Evolutionary conservation across 2,888 invertebrate species (phyloP).

Genomic region (Acleris holmiana): DNA sequence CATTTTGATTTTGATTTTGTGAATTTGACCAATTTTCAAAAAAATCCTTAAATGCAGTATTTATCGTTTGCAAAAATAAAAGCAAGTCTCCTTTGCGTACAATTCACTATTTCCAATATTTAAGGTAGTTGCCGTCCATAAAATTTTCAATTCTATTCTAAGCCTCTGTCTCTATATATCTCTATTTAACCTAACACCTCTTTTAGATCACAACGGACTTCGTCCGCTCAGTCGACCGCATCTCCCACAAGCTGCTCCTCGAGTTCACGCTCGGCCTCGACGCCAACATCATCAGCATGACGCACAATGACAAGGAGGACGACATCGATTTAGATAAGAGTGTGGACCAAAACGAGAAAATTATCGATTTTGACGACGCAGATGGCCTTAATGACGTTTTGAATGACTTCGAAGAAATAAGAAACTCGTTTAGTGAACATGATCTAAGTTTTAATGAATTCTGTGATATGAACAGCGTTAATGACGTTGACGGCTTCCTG

Average conservation of each 20-base stretch:
- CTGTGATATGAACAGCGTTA: constrained; percentile 4
- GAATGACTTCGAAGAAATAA: constrained; percentile 30
- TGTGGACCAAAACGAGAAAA: not conserved
- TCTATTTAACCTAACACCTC: not conserved
- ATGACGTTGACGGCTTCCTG: constrained; percentile 19
- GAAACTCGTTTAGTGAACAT: constrained; percentile 16
- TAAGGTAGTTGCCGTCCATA: no score
- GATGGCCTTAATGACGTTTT: constrained; percentile 29
- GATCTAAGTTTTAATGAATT: constrained; percentile 17
- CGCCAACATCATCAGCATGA: constrained; percentile 9
- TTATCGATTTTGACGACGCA: constrained; percentile 16
- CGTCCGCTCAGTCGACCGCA: constrained; percentile 12
- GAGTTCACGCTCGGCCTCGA: constrained; percentile 20
- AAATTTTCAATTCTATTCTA: no score
- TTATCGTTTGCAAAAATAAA: no score
- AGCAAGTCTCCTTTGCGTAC: no score
- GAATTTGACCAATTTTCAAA: no score
- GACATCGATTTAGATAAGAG: not conserved
- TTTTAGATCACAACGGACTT: constrained; percentile 28
- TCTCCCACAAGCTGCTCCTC: constrained; percentile 20
- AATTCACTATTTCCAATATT: no score
- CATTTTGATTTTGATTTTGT: no score
- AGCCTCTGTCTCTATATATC: no score
- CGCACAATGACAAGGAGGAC: constrained; percentile 1
- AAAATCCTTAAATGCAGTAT: no score